These are phyloP conservation scores for Drosophila orosa DNA, from an alignment of 1,140 invertebrate genomes.

Conservation along the genomic window DNA sequence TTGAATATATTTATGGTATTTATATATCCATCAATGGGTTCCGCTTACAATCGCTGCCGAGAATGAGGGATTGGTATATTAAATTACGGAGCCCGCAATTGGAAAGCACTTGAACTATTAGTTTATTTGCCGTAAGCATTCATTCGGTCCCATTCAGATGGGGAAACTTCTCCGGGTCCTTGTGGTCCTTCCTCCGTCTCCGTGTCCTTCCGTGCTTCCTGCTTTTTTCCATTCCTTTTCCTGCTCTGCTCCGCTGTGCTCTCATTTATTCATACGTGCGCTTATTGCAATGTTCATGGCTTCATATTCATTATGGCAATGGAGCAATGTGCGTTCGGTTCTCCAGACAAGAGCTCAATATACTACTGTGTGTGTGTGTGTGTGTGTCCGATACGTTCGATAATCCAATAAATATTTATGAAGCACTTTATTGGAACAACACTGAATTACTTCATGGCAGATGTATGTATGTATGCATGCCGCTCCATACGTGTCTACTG, in stretches of 20 bases:
- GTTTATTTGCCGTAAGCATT: conserved; percentile 45
- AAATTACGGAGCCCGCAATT: conserved; percentile 22
- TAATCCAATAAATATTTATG: conserved; percentile 83
- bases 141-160: conserved; percentile 47
- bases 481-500: conserved; percentile 22
- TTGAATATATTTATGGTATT: conserved; percentile 46
- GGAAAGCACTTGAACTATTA: conserved; percentile 60
- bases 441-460: conserved; percentile 80
- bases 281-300: conserved; percentile 82
- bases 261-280: conserved; percentile 81
- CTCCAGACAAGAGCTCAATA: conserved; percentile 30
- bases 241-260: conserved; percentile 48
- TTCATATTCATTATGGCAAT: conserved; percentile 81
- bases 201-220: conserved; percentile 15
- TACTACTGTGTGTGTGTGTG: conserved; percentile 29
- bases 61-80: conserved; percentile 16
- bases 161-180: conserved; percentile 23
- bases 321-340: conserved; percentile 63
- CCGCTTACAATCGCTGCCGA: neutral
- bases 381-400: conserved; percentile 69
- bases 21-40: conserved; percentile 23
- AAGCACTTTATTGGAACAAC: conserved; percentile 83
- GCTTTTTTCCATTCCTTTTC: conserved; percentile 41
- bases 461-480: conserved; percentile 33
- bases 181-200: conserved; percentile 10